Conservation (phyloP, 2,888 invertebrate genomes). For the Actias luna region DNA sequence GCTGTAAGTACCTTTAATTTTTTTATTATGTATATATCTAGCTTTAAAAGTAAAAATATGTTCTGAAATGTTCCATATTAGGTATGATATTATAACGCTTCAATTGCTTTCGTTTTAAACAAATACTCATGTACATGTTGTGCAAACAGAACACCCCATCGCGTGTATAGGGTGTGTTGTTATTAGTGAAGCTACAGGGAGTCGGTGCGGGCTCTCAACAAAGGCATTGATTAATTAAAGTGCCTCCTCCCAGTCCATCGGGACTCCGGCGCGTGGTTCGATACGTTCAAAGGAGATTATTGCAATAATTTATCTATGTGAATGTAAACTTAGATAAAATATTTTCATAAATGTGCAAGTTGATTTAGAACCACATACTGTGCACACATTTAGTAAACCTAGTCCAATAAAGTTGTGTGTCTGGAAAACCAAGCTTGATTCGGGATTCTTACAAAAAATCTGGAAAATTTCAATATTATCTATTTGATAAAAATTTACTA, state of each 20-base stretch:
- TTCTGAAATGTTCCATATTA: not conserved
- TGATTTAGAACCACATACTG: not conserved
- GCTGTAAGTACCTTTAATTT: not conserved
- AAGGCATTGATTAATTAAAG: conserved; percentile 79
- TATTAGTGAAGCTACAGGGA: conserved; percentile 63
- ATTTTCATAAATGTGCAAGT: conserved; percentile 6
- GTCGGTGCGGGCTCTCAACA: conserved; percentile 56
- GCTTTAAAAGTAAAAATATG: not conserved
- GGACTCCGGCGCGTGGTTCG: conserved; percentile 35
- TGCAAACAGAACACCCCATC: conserved; percentile 62
- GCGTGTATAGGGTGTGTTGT: conserved; percentile 63
- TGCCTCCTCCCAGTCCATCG: conserved; percentile 70
- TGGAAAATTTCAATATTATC: no score
- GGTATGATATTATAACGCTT: conserved; percentile 51
- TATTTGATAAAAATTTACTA: no score
- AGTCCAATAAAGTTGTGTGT: no score
- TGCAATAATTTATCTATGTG: conserved; percentile 5
- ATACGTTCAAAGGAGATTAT: conserved; percentile 15
- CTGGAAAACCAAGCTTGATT: no score
- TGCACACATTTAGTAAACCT: no score
- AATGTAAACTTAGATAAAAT: conserved; percentile 8
- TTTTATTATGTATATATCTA: not conserved
- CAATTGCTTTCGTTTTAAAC: conserved; percentile 64
- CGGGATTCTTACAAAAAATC: no score
- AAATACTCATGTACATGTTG: conserved; percentile 57